Evolutionary conservation across 2,888 invertebrate genomes (phyloP).

Genomic region (Ennomos erosarius): DNA sequence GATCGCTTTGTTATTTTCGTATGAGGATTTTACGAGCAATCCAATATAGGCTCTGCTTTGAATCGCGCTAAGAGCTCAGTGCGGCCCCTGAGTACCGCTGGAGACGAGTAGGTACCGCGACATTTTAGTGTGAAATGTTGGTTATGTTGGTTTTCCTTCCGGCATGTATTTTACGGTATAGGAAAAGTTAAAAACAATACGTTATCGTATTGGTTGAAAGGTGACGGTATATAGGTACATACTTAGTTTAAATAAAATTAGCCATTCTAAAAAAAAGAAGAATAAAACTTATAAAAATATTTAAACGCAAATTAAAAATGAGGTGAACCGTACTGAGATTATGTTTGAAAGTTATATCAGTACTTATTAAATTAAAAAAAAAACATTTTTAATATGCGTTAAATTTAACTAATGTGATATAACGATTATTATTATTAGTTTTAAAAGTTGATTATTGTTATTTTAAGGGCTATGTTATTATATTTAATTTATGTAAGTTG

Average conservation of each 20-base stretch:
- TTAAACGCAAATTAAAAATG: conserved; percentile 12
- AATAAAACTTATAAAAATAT: conserved; percentile 17
- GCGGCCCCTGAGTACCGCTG: too few relatives aligned
- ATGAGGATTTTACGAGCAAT: too few relatives aligned
- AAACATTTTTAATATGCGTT: conserved; percentile 22
- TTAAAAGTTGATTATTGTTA: conserved; percentile 13
- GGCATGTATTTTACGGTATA: conserved; percentile 12
- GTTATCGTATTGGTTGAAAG: conserved; percentile 20
- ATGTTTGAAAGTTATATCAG: conserved; percentile 6
- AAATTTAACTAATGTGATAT: conserved; percentile 37
- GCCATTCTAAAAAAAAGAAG: conserved; percentile 1
- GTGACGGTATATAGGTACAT: conserved; percentile 24
- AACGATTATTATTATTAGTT: conserved; percentile 23
- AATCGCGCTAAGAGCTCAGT: too few relatives aligned
- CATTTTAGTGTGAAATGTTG: too few relatives aligned
- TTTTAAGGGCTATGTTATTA: conserved; percentile 29
- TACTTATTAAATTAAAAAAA: conserved; percentile 13
- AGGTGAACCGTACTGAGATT: conserved; percentile 9
- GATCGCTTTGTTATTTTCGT: too few relatives aligned
- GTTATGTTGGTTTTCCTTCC: neutral
- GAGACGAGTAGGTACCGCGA: too few relatives aligned
- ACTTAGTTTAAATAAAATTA: conserved; percentile 6
- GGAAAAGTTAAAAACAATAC: conserved; percentile 8
- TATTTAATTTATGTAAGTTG: conserved; percentile 16
- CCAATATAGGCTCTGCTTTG: too few relatives aligned